Percentiles rank a stretch among this genome's conserved stretches.
Conservation (phyloP, 2,113 vertebrate genomes). For the Amphiprion ocellaris region DNA sequence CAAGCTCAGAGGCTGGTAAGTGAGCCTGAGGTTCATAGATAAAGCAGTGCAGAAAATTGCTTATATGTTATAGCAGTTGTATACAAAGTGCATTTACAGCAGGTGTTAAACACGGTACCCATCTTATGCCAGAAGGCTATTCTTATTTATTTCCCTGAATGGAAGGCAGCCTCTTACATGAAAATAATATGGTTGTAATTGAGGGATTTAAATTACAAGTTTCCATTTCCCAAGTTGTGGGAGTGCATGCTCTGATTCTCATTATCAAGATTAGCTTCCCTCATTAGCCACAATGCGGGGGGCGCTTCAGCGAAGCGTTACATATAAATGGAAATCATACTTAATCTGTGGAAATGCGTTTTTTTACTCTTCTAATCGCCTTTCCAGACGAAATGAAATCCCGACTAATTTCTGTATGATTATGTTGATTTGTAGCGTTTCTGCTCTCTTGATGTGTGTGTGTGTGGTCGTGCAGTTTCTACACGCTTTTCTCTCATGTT, state of each 20-base stretch:
- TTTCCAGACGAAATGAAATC: slow-evolving; percentile 61
- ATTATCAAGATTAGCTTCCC: slow-evolving; percentile 75
- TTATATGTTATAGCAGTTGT: neutral
- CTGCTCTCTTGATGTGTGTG: neutral
- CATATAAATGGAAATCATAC: slow-evolving; percentile 74
- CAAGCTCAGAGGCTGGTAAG: slow-evolving; percentile 96
- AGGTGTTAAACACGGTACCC: slow-evolving; percentile 7
- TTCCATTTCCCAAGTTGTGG: slow-evolving; percentile 60
- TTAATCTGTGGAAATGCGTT: slow-evolving; percentile 66
- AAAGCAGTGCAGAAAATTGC: slow-evolving; percentile 30
- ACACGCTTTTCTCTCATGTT: neutral
- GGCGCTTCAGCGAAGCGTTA: slow-evolving; percentile 53
- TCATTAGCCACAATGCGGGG: slow-evolving; percentile 62
- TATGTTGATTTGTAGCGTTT: slow-evolving; percentile 34
- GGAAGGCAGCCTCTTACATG: neutral
- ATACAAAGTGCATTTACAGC: slow-evolving; percentile 1
- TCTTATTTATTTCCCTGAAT: neutral
- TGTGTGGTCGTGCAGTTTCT: neutral
- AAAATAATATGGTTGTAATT: slow-evolving; percentile 31
- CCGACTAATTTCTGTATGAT: slow-evolving; percentile 51
- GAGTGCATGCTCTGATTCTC: slow-evolving; percentile 64
- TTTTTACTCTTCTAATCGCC: slow-evolving; percentile 50
- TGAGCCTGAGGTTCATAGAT: slow-evolving; percentile 10
- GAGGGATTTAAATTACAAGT: slow-evolving; percentile 49
- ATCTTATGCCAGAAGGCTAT: neutral